Percentiles rank a stretch among this genome's conserved stretches.
Conservation (phyloP, 1,140 invertebrate species). For the Bombus picipes region DNA sequence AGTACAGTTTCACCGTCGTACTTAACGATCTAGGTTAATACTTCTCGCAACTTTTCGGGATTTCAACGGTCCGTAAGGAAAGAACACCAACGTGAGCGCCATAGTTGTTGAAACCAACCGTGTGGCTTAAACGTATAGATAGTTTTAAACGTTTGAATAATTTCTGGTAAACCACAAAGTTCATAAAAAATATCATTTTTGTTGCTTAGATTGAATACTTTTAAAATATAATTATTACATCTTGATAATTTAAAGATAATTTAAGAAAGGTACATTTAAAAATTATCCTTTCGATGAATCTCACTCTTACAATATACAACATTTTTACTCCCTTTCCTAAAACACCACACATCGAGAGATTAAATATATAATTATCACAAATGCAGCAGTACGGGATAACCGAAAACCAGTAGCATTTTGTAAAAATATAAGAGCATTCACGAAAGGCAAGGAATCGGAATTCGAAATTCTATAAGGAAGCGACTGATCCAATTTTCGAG, state of each 20-base stretch:
- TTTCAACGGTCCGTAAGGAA: slow-evolving; percentile 12
- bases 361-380: too few relatives aligned
- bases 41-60: slow-evolving; percentile 32
- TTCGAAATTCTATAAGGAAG: slow-evolving; percentile 42
- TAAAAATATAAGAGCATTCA: neutral
- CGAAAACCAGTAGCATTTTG: neutral
- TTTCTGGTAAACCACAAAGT: neutral
- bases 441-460: neutral
- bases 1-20: slow-evolving; percentile 1
- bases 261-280: too few relatives aligned
- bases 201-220: too few relatives aligned
- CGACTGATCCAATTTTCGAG: slow-evolving; percentile 49
- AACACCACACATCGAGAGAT: too few relatives aligned
- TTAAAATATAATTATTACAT: too few relatives aligned
- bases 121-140: neutral
- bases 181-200: too few relatives aligned
- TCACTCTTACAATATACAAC: too few relatives aligned
- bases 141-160: too few relatives aligned
- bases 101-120: neutral
- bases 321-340: too few relatives aligned
- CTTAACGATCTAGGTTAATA: slow-evolving; percentile 54
- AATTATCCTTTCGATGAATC: too few relatives aligned
- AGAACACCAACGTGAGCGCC: slow-evolving; percentile 12
- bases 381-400: too few relatives aligned
- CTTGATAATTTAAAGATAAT: too few relatives aligned